These are phyloP conservation scores for Tipula vernalis DNA, from an alignment of 2,888 invertebrate genomes.

Conservation along the genomic window DNA sequence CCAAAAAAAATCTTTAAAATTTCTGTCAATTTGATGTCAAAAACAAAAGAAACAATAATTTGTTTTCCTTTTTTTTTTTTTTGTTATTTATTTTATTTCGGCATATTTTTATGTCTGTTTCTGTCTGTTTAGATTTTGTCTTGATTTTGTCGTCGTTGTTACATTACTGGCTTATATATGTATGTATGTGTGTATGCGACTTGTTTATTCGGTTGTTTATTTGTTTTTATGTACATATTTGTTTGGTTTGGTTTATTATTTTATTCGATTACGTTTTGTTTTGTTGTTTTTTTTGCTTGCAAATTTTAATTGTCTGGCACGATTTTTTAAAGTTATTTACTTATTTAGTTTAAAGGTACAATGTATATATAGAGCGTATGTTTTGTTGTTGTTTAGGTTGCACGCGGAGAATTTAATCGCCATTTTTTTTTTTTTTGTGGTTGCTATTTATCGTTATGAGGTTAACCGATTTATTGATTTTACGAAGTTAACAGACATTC, in stretches of 20 bases:
- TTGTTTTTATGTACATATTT: neutral
- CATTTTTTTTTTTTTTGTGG: neutral
- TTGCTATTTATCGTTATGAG: neutral
- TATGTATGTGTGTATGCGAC: neutral
- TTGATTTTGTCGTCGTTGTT: neutral
- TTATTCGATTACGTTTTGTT: too few relatives aligned
- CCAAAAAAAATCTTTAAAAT: neutral
- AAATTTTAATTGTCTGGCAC: neutral
- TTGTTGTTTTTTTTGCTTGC: neutral
- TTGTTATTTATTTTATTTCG: neutral
- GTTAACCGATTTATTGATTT: neutral
- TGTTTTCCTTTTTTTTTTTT: neutral
- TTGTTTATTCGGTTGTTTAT: neutral
- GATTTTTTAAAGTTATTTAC: neutral
- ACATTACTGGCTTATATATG: neutral
- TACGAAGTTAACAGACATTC: neutral
- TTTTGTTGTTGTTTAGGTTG: neutral
- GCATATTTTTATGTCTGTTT: neutral
- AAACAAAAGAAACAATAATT: conserved; percentile 4
- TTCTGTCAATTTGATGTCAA: conserved; percentile 4
- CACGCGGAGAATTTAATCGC: neutral
- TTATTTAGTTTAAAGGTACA: neutral
- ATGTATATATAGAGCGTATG: neutral
- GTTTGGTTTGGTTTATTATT: too few relatives aligned
- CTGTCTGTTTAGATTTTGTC: conserved; percentile 4